Base-by-base conservation (phyloP, 2,797 vertebrate species). In the Oceanodroma leucorhoa region DNA sequence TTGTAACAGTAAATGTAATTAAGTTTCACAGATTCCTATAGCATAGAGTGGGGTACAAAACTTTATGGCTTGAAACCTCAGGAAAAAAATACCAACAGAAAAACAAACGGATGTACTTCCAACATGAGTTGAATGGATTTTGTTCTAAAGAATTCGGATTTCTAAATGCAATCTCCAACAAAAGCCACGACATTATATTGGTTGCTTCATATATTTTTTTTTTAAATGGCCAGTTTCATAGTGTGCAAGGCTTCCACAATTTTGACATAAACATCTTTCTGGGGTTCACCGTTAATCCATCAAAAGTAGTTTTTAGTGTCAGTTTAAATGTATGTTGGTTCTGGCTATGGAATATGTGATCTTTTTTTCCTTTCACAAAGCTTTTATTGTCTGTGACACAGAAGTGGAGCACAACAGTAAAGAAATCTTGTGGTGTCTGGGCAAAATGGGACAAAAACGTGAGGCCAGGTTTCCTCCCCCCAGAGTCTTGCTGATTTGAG, bases 1-100 rank as follows among this genome's bases (percentile, higher is more conserved):
- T 98, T 97, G 97, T 98, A 98, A 97, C 96, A 97, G 98, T 98
- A 97, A 98, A 98, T 97, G 98, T 98, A 98, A 98, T 98, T 98
- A 98, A 98, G 98, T 98, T 98, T 98, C 98, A 97, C 97, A 97
- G 97, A 97, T 98, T 98, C 97, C 97, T 97, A 92, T 97, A 96
- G 97, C 98, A 96, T 94, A 96, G 97, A 97, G 96, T 94, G 92
- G 96, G 91, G 91, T 96, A 94, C 92, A 89, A 95, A 96, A 97
- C 97, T 98, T 96, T 96, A 91, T 95, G 86, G 85, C 86, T 97
- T 97, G 96, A 98, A 98, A 97, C 89, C 91, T 97, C 83, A 79
- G 91, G 91, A 72, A 96, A 92, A 95, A 96, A 97, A 96, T 91
- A 93, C 93, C 96, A 95, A 92, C 79, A 95, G 95, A 83, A 97